These are phyloP conservation scores for Nymphicus hollandicus DNA, from an alignment of 2,113 vertebrate genomes.

Conservation along the genomic window DNA sequence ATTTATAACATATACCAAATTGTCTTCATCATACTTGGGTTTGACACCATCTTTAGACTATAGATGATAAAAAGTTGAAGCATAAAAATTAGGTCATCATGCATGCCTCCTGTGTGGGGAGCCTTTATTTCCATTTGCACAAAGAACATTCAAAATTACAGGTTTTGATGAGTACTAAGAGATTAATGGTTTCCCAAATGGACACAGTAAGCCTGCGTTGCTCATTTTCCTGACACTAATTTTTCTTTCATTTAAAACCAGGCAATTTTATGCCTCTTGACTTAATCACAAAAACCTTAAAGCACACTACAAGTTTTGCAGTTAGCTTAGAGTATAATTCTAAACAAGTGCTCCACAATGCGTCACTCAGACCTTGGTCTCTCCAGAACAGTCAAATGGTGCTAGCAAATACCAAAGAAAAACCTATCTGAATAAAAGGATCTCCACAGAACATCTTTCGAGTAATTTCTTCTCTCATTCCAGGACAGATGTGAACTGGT, in stretches of 20 bases:
- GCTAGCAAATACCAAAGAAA: background rate
- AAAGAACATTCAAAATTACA: background rate
- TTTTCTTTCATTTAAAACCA: background rate
- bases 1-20: constrained; percentile 62
- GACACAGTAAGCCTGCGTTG: background rate
- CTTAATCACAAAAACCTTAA: background rate
- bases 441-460: background rate
- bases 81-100: background rate
- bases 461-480: background rate
- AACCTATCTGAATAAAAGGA: background rate
- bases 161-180: background rate
- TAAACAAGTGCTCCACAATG: background rate
- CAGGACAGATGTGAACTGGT: background rate
- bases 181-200: background rate
- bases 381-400: background rate
- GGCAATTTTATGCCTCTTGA: background rate
- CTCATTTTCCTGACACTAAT: background rate
- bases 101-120: background rate
- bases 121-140: background rate
- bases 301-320: background rate
- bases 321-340: background rate
- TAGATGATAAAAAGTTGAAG: background rate
- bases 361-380: background rate
- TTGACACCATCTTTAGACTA: constrained; percentile 42
- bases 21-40: constrained; percentile 69